Evolutionary conservation across 2,113 vertebrate species (phyloP).

Genomic region (Apaloderma vittatum): DNA sequence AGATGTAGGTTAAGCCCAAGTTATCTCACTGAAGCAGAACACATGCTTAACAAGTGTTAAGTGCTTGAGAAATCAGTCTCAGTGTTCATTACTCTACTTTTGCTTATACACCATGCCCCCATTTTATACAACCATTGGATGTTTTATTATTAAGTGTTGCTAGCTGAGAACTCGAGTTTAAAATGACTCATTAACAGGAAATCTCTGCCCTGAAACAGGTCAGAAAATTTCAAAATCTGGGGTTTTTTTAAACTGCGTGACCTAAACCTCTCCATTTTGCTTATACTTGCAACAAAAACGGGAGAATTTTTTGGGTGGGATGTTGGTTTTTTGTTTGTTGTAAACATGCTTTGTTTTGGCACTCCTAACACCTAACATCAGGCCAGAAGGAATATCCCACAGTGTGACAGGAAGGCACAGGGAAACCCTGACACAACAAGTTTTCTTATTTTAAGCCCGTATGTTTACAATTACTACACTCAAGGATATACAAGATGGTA

Average conservation of each 20-base stretch:
- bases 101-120: background rate
- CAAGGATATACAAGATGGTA: accelerated
- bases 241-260: background rate
- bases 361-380: background rate
- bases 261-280: background rate
- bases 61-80: background rate
- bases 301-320: background rate
- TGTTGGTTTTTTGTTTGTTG: background rate
- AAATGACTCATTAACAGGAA: background rate
- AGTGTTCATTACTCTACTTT: background rate
- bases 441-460: background rate
- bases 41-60: accelerated
- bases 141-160: accelerated
- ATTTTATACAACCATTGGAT: background rate
- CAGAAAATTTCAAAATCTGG: background rate
- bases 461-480: no score
- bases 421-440: accelerated
- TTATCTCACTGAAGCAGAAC: background rate
- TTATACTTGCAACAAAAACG: background rate
- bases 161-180: background rate
- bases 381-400: background rate
- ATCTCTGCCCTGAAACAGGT: background rate
- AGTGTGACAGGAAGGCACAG: background rate
- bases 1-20: background rate
- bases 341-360: background rate